Evolutionary conservation across 2,797 vertebrate species (phyloP), one percentile per base, ranked within the genome.

Genomic region (Coendou prehensilis): DNA sequence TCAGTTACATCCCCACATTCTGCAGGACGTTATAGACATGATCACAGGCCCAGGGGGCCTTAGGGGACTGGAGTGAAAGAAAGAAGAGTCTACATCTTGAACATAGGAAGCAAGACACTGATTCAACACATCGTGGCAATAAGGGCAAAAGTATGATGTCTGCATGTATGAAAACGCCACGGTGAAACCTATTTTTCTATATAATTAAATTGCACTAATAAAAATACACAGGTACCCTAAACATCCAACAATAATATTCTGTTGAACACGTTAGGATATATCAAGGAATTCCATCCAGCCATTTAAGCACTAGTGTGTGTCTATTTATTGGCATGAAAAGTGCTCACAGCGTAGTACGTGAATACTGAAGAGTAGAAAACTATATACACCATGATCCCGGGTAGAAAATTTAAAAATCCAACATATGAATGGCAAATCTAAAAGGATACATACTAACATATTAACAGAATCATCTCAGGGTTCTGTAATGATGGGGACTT

Each of bases 381-480:
- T 54, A 69, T 71, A 28, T 26, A 45, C 23, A 75, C 23, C 37
- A 45, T 71, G 69, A 26, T 67, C 69, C 0, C n/a, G 1, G 41
- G 52, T 17, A 87, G 54, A 94, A 90, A 75, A 87, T 87, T 64
- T 17, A 47, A 93, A 88, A 80, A 76, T 13, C 30, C n/a, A 89
- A 37, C 28, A 22, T 83, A 28, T 30, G 28, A 88, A 67, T 22
- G 56, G 13, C 30, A 84, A 64, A 20, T 85, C 7, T 87, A 30
- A 92, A 93, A 82, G 14, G 14, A 41, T 28, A 75, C 47, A n/a
- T 78, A 28, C 14, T 56, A 57, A 30, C 2, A 28, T 63, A 57
- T 78, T 56, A 73, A 54, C 26, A 76, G 33, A 2, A 5, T 47
- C 52, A 57, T 86, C 37, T 95, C 79, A 63, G 90, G 81, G 18